Evolutionary conservation across 2,113 vertebrate species (phyloP), one percentile per base, ranked within the genome.

Genomic region (Natator depressus): DNA sequence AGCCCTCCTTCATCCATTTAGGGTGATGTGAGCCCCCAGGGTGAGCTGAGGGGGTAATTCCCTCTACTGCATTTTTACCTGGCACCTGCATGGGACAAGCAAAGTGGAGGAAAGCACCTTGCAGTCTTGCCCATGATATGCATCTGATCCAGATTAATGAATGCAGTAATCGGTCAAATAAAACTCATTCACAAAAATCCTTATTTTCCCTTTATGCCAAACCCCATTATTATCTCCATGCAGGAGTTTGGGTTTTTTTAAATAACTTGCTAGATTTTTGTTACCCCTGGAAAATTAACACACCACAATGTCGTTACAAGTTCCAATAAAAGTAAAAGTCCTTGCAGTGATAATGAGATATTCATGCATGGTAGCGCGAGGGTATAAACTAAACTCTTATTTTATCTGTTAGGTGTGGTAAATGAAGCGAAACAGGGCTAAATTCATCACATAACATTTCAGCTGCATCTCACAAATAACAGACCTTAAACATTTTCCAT

Each of bases 371-470:
- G 94, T 82, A 93, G 92, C 91, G 13, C 85, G 1, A 20, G 13
- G 72, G 78, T 85, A 92, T 90, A 84, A 97, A 95, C 96, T 89
- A 55, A 88, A 91, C 87, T 94, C 94, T 90, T 95, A 94, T 88
- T 89, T 78, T 95, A 57, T 89, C 90, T 57, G 59, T 96, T 96
- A 97, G 89, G 92, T 49, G 2, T 7, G 85, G 96, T 81, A 96
- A 97, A 97, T 95, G 93, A 95, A 93, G 97, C 87, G 84, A 78
- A 91, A 42, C 91, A 3, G 89, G 89, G 83, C 93, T 91, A 75
- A 94, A 97, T 86, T 96, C 94, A 82, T 87, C 90, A 75, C 0
- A 0, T 94, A 87, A 76, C 86, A 53, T 89, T 91, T 91, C 87
- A 7, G 72, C 94, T 88, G 90, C 94, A 31, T 89, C 89, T 90